Evolutionary conservation across 2,113 vertebrate species (phyloP).

Genomic region (Epinephelus fuscoguttatus): DNA sequence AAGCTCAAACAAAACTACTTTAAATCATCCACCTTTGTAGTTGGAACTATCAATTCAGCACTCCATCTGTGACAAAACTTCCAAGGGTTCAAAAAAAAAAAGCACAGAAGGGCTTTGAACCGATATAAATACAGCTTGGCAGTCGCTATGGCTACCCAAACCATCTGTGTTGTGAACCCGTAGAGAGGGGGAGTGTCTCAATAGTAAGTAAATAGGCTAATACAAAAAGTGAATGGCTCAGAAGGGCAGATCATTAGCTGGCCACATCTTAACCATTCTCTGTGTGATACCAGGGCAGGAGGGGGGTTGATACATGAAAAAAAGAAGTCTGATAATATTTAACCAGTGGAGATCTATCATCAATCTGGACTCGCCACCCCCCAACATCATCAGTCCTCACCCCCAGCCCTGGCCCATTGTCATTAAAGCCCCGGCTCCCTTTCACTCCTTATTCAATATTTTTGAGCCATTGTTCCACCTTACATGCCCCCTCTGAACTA

Average conservation of each 20-base stretch:
- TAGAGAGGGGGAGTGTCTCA: conserved; percentile 65
- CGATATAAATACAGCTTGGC: conserved; percentile 49
- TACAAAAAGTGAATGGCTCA: conserved; percentile 77
- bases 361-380: conserved; percentile 60
- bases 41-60: background rate
- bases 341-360: conserved; percentile 82
- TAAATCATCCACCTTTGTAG: background rate
- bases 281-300: conserved; percentile 59
- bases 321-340: conserved; percentile 84
- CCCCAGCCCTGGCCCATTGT: conserved; percentile 76
- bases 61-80: conserved; percentile 23
- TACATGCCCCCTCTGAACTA: conserved; percentile 78
- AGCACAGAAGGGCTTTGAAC: conserved; percentile 39
- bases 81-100: conserved; percentile 6
- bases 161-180: conserved; percentile 74
- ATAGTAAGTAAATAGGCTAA: conserved; percentile 74
- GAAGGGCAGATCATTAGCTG: conserved; percentile 80
- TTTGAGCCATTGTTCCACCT: conserved; percentile 81
- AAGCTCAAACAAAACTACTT: background rate
- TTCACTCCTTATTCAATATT: conserved; percentile 85
- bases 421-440: conserved; percentile 73
- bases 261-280: conserved; percentile 73
- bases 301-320: conserved; percentile 64
- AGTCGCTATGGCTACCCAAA: conserved; percentile 68
- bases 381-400: conserved; percentile 69